phyloP scores from a whole-genome alignment of 2,888 invertebrate genomes.

The Leptopterna dolabrata region DNA sequence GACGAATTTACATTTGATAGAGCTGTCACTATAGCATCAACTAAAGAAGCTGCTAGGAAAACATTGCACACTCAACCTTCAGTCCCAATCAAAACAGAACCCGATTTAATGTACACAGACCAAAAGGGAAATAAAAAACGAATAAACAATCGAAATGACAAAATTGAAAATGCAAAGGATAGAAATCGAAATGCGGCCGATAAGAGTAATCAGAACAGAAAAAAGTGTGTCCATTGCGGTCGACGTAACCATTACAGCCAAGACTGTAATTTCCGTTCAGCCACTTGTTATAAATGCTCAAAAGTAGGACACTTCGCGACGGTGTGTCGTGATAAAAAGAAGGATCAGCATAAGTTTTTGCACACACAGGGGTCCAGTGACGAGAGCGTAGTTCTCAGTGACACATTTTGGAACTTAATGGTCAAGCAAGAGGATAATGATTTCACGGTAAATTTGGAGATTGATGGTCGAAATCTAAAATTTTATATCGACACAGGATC shows the following conservation, averaged over 20 bases:
- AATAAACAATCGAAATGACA: not conserved
- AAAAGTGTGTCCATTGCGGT: not conserved
- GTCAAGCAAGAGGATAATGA: not conserved
- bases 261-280: not conserved
- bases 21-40: not conserved
- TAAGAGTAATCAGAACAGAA: not conserved
- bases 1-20: not conserved
- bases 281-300: slow-evolving; percentile 11
- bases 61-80: not conserved
- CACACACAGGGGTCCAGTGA: not conserved
- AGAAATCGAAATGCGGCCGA: not conserved
- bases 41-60: not conserved
- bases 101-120: not conserved
- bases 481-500: slow-evolving; percentile 11
- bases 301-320: slow-evolving; percentile 15
- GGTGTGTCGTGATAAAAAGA: slow-evolving; percentile 12
- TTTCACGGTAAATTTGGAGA: not conserved
- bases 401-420: not conserved
- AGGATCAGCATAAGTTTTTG: not conserved
- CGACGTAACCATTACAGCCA: not conserved
- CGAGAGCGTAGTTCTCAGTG: not conserved
- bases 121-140: not conserved
- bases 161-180: not conserved
- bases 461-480: not conserved
- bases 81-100: not conserved